Evolutionary conservation across 1,140 invertebrate genomes (phyloP).

Genomic region (Pogonus chalceus): DNA sequence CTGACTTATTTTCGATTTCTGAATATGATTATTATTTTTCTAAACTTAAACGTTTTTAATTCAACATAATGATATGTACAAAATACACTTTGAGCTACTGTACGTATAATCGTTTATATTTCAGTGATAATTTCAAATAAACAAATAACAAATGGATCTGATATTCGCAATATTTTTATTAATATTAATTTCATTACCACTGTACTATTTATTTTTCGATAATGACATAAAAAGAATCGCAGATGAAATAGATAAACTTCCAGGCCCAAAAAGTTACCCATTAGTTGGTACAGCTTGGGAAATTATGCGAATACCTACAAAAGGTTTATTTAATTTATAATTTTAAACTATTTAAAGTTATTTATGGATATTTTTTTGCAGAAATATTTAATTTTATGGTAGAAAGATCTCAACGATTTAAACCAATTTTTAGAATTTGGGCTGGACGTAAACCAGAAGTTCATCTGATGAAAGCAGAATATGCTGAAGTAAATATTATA

Average conservation of each 20-base stretch:
- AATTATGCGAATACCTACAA: neutral
- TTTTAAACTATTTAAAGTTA: neutral
- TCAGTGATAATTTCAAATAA: too few relatives aligned
- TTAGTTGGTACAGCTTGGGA: conserved; percentile 15
- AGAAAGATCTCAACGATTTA: conserved; percentile 14
- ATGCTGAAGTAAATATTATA: conserved; percentile 22
- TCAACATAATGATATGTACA: too few relatives aligned
- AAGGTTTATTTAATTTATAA: neutral
- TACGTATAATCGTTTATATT: too few relatives aligned
- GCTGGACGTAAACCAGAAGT: conserved; percentile 21
- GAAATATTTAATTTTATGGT: conserved; percentile 1
- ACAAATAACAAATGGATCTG: too few relatives aligned
- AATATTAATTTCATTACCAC: too few relatives aligned
- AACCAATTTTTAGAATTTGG: conserved; percentile 25
- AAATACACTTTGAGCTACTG: too few relatives aligned
- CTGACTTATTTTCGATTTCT: too few relatives aligned
- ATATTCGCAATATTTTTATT: too few relatives aligned
- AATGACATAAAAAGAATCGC: too few relatives aligned
- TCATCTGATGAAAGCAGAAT: conserved; percentile 26
- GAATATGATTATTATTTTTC: too few relatives aligned
- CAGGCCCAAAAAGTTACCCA: conserved; percentile 13
- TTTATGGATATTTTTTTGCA: conserved; percentile 7
- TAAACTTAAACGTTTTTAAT: too few relatives aligned
- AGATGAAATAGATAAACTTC: conserved; percentile 3
- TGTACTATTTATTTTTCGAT: too few relatives aligned